Base-by-base conservation (phyloP, 2,888 invertebrate genomes). In the Diogma glabrata region DNA sequence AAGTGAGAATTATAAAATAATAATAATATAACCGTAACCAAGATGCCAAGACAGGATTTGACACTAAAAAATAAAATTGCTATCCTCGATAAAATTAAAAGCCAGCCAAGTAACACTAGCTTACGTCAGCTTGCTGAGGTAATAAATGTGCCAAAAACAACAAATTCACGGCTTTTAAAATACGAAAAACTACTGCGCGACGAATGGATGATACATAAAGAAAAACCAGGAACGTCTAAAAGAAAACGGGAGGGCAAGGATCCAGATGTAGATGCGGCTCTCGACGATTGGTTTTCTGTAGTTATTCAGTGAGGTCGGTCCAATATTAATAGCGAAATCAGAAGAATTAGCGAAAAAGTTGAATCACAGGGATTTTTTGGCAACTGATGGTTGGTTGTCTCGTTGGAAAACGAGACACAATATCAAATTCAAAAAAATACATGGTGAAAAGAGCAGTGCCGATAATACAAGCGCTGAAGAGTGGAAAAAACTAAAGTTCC, bases 111-210 rank as follows among this genome's bases (percentile, higher is more conserved):
- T 33, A 33, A 33, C 33, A 33, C 10, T 33, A 33, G 33, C 33
- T 33, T 33, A 7, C 33, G 33, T 33, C 33, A 33, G 33, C 33
- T 33, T 33, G 10, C 33, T 4, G 14, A 4, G 14, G 14, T 9
- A 33, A 33, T 14, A 33, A n/a, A n/a, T n/a, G n/a, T n/a, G n/a
- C n/a, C n/a, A n/a, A n/a, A 33, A 33, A 33, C 33, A 33, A 33
- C 10, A 33, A 33, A n/a, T n/a, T 33, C 33, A 9, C 33, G 10
- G 4, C 33, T 33, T 33, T 33, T 33, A 33, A 33, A 33, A 33
- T 14, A 3, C 5, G 33, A 33, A 33, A 33, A 33, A 4, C 33
- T 2, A 33, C 2, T 33, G 33, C 33, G 5, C 33, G 5, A 33
- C 33, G 33, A 33, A 3, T 33, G 3, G 33, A 33, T 33, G 3